phyloP scores from a whole-genome alignment of 2,797 vertebrate species.

The Macrochelys suwanniensis region DNA sequence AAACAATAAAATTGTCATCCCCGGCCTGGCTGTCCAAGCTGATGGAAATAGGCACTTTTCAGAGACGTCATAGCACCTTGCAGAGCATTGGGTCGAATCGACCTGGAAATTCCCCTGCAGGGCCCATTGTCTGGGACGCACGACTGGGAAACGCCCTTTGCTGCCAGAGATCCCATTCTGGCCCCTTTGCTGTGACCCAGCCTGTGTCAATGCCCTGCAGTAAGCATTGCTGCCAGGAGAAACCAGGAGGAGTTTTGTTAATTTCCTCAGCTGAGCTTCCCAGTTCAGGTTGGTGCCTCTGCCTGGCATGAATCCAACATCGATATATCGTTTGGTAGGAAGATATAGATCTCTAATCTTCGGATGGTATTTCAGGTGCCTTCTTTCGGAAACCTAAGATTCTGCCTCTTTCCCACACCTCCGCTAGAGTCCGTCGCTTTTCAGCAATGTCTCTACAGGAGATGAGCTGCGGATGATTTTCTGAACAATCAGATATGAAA shows the following conservation, averaged over 20 bases:
- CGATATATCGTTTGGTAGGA: too few species aligned
- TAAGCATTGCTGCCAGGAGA: not conserved
- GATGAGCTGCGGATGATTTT: not conserved
- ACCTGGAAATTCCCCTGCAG: not conserved
- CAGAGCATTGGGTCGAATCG: slow-evolving; percentile 16
- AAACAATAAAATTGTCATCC: not conserved
- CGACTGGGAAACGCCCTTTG: not conserved
- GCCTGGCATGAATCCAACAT: not conserved
- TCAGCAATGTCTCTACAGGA: not conserved
- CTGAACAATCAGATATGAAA: not conserved
- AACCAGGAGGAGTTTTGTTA: not conserved
- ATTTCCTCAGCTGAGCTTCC: not conserved
- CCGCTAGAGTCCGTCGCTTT: too few species aligned
- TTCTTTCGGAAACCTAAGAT: not conserved
- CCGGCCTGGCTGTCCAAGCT: not conserved
- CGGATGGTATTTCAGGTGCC: not conserved
- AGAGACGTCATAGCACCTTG: slow-evolving; percentile 23
- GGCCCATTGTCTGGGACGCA: not conserved
- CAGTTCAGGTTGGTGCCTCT: not conserved
- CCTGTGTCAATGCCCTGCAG: not conserved
- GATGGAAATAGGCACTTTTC: not conserved
- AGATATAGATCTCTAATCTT: not conserved
- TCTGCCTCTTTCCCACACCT: not conserved
- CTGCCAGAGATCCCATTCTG: not conserved
- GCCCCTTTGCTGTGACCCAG: not conserved